phyloP scores from a whole-genome alignment of 2,113 vertebrate genomes.

The Anarhynchus alexandrinus region DNA sequence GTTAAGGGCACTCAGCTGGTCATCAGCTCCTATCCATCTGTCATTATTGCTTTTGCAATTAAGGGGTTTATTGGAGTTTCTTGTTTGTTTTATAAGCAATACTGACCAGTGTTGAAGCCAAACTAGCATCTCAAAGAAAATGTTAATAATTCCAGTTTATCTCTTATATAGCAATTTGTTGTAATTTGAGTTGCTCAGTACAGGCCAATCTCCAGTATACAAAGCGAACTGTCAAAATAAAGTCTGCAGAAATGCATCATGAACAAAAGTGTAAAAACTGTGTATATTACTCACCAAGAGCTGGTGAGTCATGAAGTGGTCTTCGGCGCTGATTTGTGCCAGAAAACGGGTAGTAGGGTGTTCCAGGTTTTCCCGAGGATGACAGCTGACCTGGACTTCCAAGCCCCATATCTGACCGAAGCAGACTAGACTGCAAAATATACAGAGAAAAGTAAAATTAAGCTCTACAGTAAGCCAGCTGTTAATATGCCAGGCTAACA shows the following conservation, averaged over 20 bases:
- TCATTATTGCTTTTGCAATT: constrained; percentile 67
- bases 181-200: background rate
- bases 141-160: background rate
- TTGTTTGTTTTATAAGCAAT: constrained; percentile 43
- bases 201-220: background rate
- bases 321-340: constrained; percentile 88
- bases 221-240: background rate
- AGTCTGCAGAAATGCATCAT: background rate
- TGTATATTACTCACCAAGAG: constrained; percentile 77
- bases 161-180: background rate
- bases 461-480: background rate
- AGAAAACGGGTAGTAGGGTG: constrained; percentile 86
- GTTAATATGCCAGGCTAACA: background rate
- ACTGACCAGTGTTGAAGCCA: constrained; percentile 1
- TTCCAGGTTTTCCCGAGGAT: constrained; percentile 85
- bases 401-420: constrained; percentile 83
- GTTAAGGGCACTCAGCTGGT: constrained; percentile 70
- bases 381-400: constrained; percentile 84
- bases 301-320: constrained; percentile 83
- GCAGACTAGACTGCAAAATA: constrained; percentile 80
- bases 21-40: constrained; percentile 65
- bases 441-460: background rate
- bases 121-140: background rate
- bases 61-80: constrained; percentile 47
- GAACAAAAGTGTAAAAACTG: background rate